These are phyloP conservation scores for Choristoneura fumiferana DNA, from an alignment of 1,140 invertebrate genomes.

Conservation along the genomic window DNA sequence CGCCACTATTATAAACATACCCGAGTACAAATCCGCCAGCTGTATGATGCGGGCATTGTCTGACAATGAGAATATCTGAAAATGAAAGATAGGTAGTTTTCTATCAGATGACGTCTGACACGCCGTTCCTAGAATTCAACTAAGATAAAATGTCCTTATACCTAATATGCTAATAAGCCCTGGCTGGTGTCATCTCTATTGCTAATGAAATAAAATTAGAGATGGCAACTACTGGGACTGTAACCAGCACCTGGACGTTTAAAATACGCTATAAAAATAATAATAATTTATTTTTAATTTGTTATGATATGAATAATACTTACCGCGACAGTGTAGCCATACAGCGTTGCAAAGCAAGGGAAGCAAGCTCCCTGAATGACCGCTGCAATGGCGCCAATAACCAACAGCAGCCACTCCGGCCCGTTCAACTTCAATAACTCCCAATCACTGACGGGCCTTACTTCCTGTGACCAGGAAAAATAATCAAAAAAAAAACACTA, in stretches of 20 bases:
- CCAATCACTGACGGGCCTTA: conserved; percentile 65
- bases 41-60: conserved; percentile 50
- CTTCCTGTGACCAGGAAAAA: conserved; percentile 45
- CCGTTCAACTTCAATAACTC: conserved; percentile 86
- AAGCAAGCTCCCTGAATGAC: conserved; percentile 86
- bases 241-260: no score
- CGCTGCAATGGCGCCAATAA: conserved; percentile 85
- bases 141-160: no score
- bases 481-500: neutral
- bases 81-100: conserved; percentile 20
- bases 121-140: no score
- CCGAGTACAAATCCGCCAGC: conserved; percentile 62
- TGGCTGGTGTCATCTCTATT: no score
- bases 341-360: conserved; percentile 90
- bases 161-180: no score
- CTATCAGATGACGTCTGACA: no score
- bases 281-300: neutral
- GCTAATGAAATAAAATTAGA: no score
- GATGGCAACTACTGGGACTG: no score
- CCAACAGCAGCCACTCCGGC: conserved; percentile 88
- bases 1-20: conserved; percentile 67
- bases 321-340: conserved; percentile 90
- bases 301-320: conserved; percentile 15
- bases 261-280: no score
- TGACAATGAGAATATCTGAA: conserved; percentile 61